These are phyloP conservation scores for Pardalotus punctatus DNA, from an alignment of 2,113 vertebrate genomes.

Conservation along the genomic window DNA sequence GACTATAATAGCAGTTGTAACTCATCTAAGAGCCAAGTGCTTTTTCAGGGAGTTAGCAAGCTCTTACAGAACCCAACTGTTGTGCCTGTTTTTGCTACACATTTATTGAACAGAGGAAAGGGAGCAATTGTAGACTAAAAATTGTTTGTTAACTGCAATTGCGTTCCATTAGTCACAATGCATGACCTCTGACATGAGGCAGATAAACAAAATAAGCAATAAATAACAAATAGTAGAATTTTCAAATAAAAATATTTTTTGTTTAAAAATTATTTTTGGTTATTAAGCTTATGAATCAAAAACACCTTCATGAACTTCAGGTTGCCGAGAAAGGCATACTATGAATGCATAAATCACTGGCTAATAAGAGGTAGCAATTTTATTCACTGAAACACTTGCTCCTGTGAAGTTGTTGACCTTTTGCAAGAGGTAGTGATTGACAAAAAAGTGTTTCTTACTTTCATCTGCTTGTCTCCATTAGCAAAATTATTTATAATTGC, in stretches of 20 bases:
- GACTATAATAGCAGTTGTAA: not conserved
- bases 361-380: not conserved
- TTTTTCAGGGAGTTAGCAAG: not conserved
- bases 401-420: slow-evolving; percentile 14
- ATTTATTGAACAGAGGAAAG: not conserved
- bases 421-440: not conserved
- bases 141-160: not conserved
- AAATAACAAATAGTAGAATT: not conserved
- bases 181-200: not conserved
- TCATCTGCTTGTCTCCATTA: slow-evolving; percentile 94
- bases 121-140: not conserved
- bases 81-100: not conserved
- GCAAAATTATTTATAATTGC: slow-evolving; percentile 98
- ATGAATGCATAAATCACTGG: not conserved
- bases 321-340: not conserved
- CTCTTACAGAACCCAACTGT: not conserved
- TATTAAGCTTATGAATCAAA: not conserved
- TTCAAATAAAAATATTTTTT: not conserved
- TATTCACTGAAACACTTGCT: not conserved
- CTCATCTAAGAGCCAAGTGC: not conserved
- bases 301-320: not conserved
- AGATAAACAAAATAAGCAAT: not conserved
- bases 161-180: not conserved
- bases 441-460: slow-evolving; percentile 78
- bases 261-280: not conserved